Evolutionary conservation across 1,140 invertebrate species (phyloP), one percentile per base, ranked within the genome.

Genomic region (Sycophila sp.): DNA sequence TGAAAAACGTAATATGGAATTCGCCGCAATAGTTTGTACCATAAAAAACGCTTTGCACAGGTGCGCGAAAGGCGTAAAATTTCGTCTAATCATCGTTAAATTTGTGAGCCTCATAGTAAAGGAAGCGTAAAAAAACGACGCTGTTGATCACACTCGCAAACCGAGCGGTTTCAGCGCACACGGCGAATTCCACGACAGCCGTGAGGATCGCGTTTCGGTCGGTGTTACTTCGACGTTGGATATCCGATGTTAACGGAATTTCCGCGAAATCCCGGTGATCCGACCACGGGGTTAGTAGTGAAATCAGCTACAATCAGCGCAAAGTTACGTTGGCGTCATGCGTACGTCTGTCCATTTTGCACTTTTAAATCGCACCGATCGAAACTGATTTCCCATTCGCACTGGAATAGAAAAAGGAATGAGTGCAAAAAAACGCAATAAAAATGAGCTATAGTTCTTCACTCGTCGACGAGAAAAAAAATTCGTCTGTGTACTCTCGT

Each of bases 41-140:
- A n/a, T n/a, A n/a, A n/a, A n/a, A n/a, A n/a, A n/a, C n/a, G n/a
- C n/a, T n/a, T n/a, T n/a, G n/a, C n/a, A n/a, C n/a, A n/a, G n/a
- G n/a, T n/a, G n/a, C n/a, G n/a, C n/a, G n/a, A n/a, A n/a, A n/a
- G 10, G 56, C 10, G 32, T 69, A 3, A 42, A 45, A 62, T 62
- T 62, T 62, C 58, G 49, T 58, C 11, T 10, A 10, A 45, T 62
- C 47, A 62, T 62, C 67, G n/a, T 62, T 42, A 55, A 62, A 69
- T 53, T 62, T n/a, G 47, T 62, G 40, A 60, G 40, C 13, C 22
- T 36, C 55, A 11, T 19, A 15, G n/a, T n/a, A n/a, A n/a, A n/a
- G n/a, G n/a, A n/a, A n/a, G 45, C 10, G 38, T 28, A 60, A 47
- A 47, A 45, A 58, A 28, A n/a, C 8, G 28, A 19, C 36, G 38